phyloP scores from a whole-genome alignment of 2,113 vertebrate species.

The Aix galericulata region DNA sequence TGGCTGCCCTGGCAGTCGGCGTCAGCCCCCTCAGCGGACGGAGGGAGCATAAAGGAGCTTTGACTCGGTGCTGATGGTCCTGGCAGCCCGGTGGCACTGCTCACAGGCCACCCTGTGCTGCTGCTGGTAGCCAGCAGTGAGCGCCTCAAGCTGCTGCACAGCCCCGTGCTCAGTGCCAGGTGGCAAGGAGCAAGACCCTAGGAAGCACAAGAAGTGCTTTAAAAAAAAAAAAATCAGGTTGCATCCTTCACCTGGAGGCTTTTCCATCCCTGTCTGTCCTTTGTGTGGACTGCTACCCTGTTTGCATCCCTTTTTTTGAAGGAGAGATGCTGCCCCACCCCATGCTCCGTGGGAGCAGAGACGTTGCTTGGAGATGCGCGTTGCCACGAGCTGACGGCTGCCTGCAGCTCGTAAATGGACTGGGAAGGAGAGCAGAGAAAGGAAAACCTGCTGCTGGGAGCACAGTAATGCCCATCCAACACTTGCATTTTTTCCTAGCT shows the following conservation, averaged over 20 bases:
- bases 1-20: neutral
- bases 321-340: neutral
- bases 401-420: neutral
- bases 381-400: neutral
- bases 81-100: neutral
- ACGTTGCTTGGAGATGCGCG: neutral
- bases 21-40: neutral
- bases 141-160: accelerated
- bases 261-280: neutral
- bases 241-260: neutral
- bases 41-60: constrained; percentile 11
- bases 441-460: neutral
- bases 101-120: neutral
- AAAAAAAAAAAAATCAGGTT: neutral
- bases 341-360: neutral
- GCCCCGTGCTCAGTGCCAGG: accelerated
- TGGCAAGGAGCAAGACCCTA: neutral
- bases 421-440: neutral
- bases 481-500: neutral
- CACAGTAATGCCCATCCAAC: neutral
- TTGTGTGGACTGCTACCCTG: too few relatives aligned
- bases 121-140: neutral
- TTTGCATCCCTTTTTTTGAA: too few relatives aligned
- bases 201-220: neutral
- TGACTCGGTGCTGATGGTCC: neutral